Evolutionary conservation across 2,797 vertebrate genomes (phyloP).

Genomic region (Phylloscopus collybita): DNA sequence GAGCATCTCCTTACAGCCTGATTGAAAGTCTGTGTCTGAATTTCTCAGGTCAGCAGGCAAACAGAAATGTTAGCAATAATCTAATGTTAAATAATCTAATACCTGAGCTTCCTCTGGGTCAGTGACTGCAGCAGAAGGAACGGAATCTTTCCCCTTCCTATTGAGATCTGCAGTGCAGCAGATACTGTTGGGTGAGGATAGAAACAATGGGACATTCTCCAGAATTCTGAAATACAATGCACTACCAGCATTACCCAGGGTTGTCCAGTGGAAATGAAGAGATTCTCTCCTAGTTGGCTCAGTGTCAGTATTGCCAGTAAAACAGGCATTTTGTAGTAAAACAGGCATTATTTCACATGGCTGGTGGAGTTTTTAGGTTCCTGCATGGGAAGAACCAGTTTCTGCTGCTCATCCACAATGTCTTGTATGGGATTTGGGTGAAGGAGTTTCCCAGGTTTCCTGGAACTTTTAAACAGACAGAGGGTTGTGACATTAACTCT

Average conservation of each 20-base stretch:
- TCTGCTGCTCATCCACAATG: neutral
- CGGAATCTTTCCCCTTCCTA: neutral
- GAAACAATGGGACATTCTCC: neutral
- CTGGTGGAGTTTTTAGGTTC: neutral
- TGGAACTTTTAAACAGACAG: neutral
- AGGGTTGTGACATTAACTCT: neutral
- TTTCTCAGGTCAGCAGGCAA: neutral
- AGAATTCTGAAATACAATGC: neutral
- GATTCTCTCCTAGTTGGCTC: neutral
- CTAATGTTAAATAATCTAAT: neutral
- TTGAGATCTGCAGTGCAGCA: neutral
- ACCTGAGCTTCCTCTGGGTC: neutral
- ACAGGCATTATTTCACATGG: neutral
- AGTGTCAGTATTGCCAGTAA: neutral
- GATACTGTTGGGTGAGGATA: neutral
- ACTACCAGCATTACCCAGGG: neutral
- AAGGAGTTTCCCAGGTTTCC: neutral
- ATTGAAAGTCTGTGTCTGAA: neutral
- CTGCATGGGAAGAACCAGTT: neutral
- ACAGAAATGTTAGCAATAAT: neutral
- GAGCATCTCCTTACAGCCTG: neutral
- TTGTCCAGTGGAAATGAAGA: neutral
- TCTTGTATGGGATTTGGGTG: neutral
- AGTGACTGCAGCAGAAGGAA: neutral
- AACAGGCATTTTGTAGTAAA: neutral